These are phyloP conservation scores for Colossoma macropomum DNA, from an alignment of 2,113 vertebrate species.

Conservation along the genomic window DNA sequence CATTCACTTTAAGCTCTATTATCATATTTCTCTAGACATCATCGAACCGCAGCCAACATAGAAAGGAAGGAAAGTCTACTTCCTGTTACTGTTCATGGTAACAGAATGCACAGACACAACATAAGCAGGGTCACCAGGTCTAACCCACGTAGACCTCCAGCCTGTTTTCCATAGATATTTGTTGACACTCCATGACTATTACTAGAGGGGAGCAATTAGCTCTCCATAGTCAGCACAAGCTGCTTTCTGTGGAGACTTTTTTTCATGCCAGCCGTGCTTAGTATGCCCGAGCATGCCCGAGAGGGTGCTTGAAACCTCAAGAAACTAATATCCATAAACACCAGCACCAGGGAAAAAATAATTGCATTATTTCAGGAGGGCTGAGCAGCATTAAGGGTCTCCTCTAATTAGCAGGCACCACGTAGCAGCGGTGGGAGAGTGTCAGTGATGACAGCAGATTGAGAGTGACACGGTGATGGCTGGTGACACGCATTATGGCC, in stretches of 20 bases:
- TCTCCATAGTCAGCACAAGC: neutral
- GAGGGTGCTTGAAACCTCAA: slow-evolving; percentile 41
- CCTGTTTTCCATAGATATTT: slow-evolving; percentile 46
- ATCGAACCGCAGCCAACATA: slow-evolving; percentile 39
- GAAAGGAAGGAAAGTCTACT: slow-evolving; percentile 29
- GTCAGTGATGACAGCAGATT: slow-evolving; percentile 69
- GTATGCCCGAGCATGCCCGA: slow-evolving; percentile 5
- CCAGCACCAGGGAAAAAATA: slow-evolving; percentile 44
- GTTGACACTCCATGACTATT: slow-evolving; percentile 7
- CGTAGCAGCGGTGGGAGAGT: slow-evolving; percentile 56
- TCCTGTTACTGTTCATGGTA: slow-evolving; percentile 27
- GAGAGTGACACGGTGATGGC: slow-evolving; percentile 60
- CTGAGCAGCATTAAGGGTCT: slow-evolving; percentile 44
- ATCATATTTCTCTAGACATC: slow-evolving; percentile 29
- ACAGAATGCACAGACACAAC: slow-evolving; percentile 9
- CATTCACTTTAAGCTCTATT: slow-evolving; percentile 38
- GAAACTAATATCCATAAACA: slow-evolving; percentile 58
- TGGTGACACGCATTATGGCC: slow-evolving; percentile 47
- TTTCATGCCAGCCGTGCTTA: neutral
- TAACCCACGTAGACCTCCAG: slow-evolving; percentile 35
- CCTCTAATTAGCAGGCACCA: slow-evolving; percentile 52
- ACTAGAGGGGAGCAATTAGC: slow-evolving; percentile 19
- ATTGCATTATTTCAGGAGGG: slow-evolving; percentile 57
- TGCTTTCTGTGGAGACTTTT: neutral
- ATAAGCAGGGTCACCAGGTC: slow-evolving; percentile 18